Evolutionary conservation across 2,888 invertebrate genomes (phyloP), one percentile per base, ranked within the genome.

Genomic region (Leucoptera coffeella): DNA sequence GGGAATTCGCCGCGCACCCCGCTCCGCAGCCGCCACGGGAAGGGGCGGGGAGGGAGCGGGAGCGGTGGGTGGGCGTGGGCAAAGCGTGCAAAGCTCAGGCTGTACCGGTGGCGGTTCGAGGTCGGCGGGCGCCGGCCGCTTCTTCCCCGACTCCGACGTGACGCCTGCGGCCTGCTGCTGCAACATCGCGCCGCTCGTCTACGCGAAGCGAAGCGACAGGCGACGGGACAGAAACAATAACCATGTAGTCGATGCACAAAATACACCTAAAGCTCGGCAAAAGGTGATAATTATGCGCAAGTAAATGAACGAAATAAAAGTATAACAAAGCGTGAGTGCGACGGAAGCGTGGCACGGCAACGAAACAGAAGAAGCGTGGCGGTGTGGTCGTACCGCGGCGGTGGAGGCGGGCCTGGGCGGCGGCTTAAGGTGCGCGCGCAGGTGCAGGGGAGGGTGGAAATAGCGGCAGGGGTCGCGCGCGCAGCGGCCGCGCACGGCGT

Each of bases 381-480:
- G 64, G 60, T 60, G 57, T 75, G 77, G 79, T 80, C 84, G 82
- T 84, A 84, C 84, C 83, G 83, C 82, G 82, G 82, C 82, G 85
- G 87, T 85, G 82, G 87, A 85, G 83, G 83, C 82, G 82, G 82
- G 82, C 85, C 87, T 85, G 82, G 87, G 85, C 85, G 92, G 92
- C 82, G 91, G 90, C 89, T 91, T 91, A 85, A 92, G 89, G 87
- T 90, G 90, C 84, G 89, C 89, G 87, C 90, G 90, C 80, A 95
- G 92, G 89, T 95, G 94, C 84, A 92, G 86, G 82, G 94, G 94
- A 80, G 94, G 94, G 85, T 95, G 94, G 86, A 93, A 94, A 90
- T 94, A 94, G 85, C 93, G 91, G 89, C 95, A 95, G 82, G 91
- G 90, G 81, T 93, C 92, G 82, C 94, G 91, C 82, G 88, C 85